Evolutionary conservation across 2,888 invertebrate species (phyloP).

Genomic region (Phaonia tiefii): DNA sequence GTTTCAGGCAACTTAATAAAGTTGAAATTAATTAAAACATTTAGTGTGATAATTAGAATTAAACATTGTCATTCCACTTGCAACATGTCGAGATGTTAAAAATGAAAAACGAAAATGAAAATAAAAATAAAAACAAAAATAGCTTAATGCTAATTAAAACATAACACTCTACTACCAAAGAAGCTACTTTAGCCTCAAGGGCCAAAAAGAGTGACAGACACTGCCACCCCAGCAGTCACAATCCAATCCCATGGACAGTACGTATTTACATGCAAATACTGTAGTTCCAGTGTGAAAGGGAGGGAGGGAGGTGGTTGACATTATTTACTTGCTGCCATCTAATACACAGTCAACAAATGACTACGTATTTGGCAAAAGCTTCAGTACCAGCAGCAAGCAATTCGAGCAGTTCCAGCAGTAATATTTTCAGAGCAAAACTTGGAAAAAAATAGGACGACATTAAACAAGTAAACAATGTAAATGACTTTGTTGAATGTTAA

Average conservation of each 20-base stretch:
- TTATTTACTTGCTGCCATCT: slow-evolving; percentile 33
- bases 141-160: slow-evolving; percentile 50
- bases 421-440: no score
- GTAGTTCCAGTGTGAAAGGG: neutral
- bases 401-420: no score
- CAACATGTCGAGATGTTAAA: slow-evolving; percentile 18
- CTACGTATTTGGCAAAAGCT: slow-evolving; percentile 21
- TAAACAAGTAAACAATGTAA: slow-evolving; percentile 42
- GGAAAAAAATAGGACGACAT: slow-evolving; percentile 16
- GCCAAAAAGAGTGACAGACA: neutral
- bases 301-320: neutral
- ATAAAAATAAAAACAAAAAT: slow-evolving; percentile 39
- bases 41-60: slow-evolving; percentile 51
- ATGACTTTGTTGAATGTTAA: slow-evolving; percentile 44
- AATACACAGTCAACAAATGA: slow-evolving; percentile 51
- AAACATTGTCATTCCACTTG: slow-evolving; percentile 44
- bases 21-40: slow-evolving; percentile 46
- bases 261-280: neutral
- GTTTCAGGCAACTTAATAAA: slow-evolving; percentile 28
- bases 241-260: neutral
- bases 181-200: slow-evolving; percentile 21
- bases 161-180: slow-evolving; percentile 1
- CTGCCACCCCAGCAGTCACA: neutral
- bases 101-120: neutral
- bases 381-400: neutral